A percentile compares a stretch with the other conserved stretches of the same genome.
These are phyloP conservation scores for Macropus fuliginosus DNA, from an alignment of 2,797 vertebrate genomes.

Conservation along the genomic window DNA sequence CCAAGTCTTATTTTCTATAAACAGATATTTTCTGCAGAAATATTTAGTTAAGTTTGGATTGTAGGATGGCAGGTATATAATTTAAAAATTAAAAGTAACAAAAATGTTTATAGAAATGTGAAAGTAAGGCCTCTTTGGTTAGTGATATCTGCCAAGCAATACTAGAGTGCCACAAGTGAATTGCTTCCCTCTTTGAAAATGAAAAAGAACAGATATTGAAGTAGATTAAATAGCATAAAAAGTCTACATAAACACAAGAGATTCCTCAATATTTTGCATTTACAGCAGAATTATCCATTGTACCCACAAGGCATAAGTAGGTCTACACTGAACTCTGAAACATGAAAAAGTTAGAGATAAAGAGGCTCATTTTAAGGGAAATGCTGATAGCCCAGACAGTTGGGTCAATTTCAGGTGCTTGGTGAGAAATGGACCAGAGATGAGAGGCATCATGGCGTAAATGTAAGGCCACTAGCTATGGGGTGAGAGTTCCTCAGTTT, in stretches of 20 bases:
- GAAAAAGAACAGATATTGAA: constrained; percentile 49
- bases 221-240: constrained; percentile 52
- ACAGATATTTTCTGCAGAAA: constrained; percentile 15
- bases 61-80: constrained; percentile 47
- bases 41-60: constrained; percentile 46
- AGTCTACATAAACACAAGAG: constrained; percentile 47
- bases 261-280: background rate
- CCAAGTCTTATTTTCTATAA: constrained; percentile 42
- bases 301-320: background rate
- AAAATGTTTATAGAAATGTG: constrained; percentile 36
- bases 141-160: background rate
- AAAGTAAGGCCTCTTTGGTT: constrained; percentile 52
- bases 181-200: constrained; percentile 57
- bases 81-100: constrained; percentile 16
- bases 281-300: background rate
- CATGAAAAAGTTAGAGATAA: background rate
- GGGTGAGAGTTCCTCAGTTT: background rate
- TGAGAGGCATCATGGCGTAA: background rate
- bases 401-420: background rate
- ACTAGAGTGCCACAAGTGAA: constrained; percentile 38
- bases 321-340: constrained; percentile 38
- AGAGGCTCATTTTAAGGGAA: constrained; percentile 30
- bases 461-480: background rate
- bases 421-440: background rate
- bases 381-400: background rate